Evolutionary conservation across 2,113 vertebrate genomes (phyloP), one percentile per base, ranked within the genome.

Genomic region (Miniopterus natalensis): DNA sequence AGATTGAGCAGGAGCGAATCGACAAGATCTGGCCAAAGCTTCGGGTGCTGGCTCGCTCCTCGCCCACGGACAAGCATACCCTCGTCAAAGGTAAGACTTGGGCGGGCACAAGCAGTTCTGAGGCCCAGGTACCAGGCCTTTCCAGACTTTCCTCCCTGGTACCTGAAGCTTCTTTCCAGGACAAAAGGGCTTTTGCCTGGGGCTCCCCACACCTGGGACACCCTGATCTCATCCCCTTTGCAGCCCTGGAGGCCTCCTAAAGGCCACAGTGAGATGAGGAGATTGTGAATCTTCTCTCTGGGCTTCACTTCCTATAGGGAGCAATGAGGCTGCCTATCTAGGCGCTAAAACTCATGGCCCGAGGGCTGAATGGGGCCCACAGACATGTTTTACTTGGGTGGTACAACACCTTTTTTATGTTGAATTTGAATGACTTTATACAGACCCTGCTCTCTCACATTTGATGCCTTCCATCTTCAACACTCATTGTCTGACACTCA

Each of bases 1-100:
- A 99, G 99, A 99, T 99, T 80, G 99, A 99, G 93, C 99, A 99
- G 97, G 99, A 99, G 94, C 98, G 99, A 51, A 99, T 99, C 11
- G 99, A 99, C 98, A 99, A 99, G 95, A 99, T 99, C 97, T 99
- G 99, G 99, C 99, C 99, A 40, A 99, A 99, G 98, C 99, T 99
- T 57, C 96, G 99, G 61, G 99, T 99, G 88, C 98, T 99, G 71
- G 99, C 99, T 96, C 99, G 99, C 81, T 99, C 99, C 13, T 99
- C 99, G 63, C 99, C 99, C 53, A 99, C 99, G 0, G 99, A 99
- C 98, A 99, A 99, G 95, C 99, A 99, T 96, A 99, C 99, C 1
- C 98, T 99, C 36, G 99, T 99, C 68, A 99, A 99, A 99, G 99
- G 99, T 99, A 93, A 97, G 98, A 25, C 21, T 2, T 6, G 9